These are phyloP conservation scores for Archegozetes longisetosus DNA, from an alignment of 1,140 invertebrate genomes.

Conservation along the genomic window DNA sequence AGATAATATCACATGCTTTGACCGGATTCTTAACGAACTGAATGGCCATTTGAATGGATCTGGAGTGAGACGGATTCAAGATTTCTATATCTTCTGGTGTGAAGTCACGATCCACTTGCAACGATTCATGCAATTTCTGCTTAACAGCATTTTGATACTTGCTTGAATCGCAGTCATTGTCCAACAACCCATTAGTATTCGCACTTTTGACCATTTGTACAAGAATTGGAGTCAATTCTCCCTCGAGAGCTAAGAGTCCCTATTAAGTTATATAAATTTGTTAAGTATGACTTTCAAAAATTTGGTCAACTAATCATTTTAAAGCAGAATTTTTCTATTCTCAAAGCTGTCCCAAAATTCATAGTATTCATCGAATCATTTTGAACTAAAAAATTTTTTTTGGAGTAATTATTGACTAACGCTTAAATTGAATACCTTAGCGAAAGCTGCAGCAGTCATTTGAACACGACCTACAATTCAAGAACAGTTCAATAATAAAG, in stretches of 20 bases:
- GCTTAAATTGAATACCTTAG: slow-evolving; percentile 61
- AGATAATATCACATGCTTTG: slow-evolving; percentile 75
- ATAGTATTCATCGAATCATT: no score
- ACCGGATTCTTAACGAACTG: slow-evolving; percentile 93
- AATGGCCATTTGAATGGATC: slow-evolving; percentile 46
- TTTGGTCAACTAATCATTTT: neutral
- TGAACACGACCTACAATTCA: slow-evolving; percentile 40
- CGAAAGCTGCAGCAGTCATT: slow-evolving; percentile 98
- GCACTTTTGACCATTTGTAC: slow-evolving; percentile 99
- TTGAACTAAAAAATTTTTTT: no score
- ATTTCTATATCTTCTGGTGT: slow-evolving; percentile 60
- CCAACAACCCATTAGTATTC: slow-evolving; percentile 92
- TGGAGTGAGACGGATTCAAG: slow-evolving; percentile 71
- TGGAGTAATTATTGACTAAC: no score
- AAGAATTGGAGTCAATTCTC: slow-evolving; percentile 92
- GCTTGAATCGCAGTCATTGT: slow-evolving; percentile 92
- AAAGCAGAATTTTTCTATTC: neutral
- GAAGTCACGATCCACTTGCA: slow-evolving; percentile 80
- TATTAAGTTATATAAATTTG: no score
- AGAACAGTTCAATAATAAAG: slow-evolving; percentile 1
- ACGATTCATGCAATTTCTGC: slow-evolving; percentile 73
- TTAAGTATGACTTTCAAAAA: neutral
- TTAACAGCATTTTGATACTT: slow-evolving; percentile 94
- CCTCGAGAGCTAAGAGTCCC: slow-evolving; percentile 84
- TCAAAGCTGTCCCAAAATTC: no score